phyloP scores from a whole-genome alignment of 2,113 vertebrate genomes.

The Halichoerus grypus region DNA sequence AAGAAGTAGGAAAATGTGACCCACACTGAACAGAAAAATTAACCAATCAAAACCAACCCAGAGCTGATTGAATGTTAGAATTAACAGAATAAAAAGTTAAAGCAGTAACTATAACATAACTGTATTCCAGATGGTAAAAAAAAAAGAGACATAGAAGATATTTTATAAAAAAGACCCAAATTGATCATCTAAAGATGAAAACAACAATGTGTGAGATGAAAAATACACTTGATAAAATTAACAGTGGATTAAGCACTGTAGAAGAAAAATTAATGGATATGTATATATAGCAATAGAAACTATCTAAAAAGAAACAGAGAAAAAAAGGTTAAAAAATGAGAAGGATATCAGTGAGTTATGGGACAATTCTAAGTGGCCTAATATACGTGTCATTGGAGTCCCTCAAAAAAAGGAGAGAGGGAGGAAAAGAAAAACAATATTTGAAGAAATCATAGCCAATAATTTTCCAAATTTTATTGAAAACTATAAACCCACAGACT shows the following conservation, averaged over 20 bases:
- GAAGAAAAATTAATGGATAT: slow-evolving; percentile 24
- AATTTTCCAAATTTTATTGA: slow-evolving; percentile 9
- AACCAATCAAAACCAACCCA: slow-evolving; percentile 39
- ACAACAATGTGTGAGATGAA: not conserved
- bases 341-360: not conserved
- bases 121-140: slow-evolving; percentile 42
- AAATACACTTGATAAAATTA: not conserved
- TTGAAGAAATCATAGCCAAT: not conserved
- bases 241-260: not conserved
- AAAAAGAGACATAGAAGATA: slow-evolving; percentile 17
- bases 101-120: not conserved
- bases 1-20: slow-evolving; percentile 6
- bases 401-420: not conserved
- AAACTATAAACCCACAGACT: not conserved
- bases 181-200: slow-evolving; percentile 18
- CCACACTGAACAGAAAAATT: slow-evolving; percentile 15
- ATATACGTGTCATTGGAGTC: not conserved
- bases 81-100: slow-evolving; percentile 44
- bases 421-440: not conserved
- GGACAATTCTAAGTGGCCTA: not conserved
- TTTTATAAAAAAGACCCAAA: not conserved
- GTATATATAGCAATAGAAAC: not conserved
- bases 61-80: slow-evolving; percentile 39
- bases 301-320: not conserved
- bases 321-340: not conserved